Evolutionary conservation across 2,888 invertebrate genomes (phyloP).

Genomic region (Glyphotaelius pellucidus): DNA sequence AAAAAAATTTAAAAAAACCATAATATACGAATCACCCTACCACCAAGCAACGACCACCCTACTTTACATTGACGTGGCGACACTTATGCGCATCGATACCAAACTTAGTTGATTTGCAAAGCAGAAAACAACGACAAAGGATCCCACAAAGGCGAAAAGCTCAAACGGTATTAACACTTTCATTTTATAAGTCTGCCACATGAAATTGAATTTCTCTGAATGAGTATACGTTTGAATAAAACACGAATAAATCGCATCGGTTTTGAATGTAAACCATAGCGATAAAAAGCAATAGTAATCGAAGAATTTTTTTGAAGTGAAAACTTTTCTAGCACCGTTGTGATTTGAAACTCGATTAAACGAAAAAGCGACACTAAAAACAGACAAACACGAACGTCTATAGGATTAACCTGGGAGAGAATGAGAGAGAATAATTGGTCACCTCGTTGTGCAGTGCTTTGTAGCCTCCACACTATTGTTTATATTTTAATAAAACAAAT

Average conservation of each 20-base stretch:
- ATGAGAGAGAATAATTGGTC: too few relatives aligned
- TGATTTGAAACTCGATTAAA: too few relatives aligned
- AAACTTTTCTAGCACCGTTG: too few relatives aligned
- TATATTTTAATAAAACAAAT: too few relatives aligned
- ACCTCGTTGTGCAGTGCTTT: too few relatives aligned
- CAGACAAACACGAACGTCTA: too few relatives aligned
- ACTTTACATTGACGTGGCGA: background rate
- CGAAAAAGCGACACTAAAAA: too few relatives aligned
- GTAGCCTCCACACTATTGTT: too few relatives aligned
- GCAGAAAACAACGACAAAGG: background rate
- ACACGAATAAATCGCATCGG: background rate
- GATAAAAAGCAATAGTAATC: background rate
- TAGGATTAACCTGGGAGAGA: too few relatives aligned
- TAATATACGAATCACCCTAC: too few relatives aligned
- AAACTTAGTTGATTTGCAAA: background rate
- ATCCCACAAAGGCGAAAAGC: background rate
- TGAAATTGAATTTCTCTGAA: background rate
- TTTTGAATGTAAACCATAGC: background rate
- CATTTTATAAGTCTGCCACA: background rate
- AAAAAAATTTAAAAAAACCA: too few relatives aligned
- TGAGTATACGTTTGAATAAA: background rate
- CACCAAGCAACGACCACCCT: background rate
- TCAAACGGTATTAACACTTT: background rate
- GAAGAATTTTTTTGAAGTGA: background rate
- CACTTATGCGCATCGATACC: background rate